A percentile compares a stretch with the other conserved stretches of the same genome.
Conservation (phyloP, 2,888 invertebrate species). For the Nemotelus nigrinus region DNA sequence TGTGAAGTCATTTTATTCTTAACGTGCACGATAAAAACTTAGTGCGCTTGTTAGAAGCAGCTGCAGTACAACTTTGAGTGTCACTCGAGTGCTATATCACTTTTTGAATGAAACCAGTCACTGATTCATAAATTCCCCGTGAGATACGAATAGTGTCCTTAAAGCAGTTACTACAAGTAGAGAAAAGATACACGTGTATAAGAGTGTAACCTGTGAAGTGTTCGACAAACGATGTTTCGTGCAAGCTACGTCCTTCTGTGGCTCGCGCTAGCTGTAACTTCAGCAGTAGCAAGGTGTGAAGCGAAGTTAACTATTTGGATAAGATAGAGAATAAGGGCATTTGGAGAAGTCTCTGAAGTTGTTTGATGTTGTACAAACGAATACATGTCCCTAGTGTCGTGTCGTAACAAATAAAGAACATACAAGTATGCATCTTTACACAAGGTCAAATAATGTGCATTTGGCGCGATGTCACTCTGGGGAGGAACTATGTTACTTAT, state of each 20-base stretch:
- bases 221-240: background rate
- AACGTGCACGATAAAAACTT: conserved; percentile 16
- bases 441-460: too few relatives aligned
- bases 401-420: too few relatives aligned
- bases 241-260: background rate
- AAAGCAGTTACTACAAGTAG: too few relatives aligned
- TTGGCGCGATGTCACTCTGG: too few relatives aligned
- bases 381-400: too few relatives aligned
- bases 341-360: too few relatives aligned
- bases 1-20: conserved; percentile 17
- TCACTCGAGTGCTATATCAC: conserved; percentile 13
- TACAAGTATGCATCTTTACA: too few relatives aligned
- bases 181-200: background rate
- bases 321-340: background rate
- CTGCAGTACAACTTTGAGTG: conserved; percentile 24
- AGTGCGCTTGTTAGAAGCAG: background rate
- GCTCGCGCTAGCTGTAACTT: background rate
- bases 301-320: conserved; percentile 7
- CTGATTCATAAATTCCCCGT: background rate
- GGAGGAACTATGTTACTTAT: too few relatives aligned
- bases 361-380: too few relatives aligned
- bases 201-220: conserved; percentile 3
- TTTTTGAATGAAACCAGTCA: background rate
- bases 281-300: conserved; percentile 10
- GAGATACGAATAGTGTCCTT: conserved; percentile 18